These are phyloP conservation scores for Atherix ibis DNA, from an alignment of 2,888 invertebrate genomes.

Conservation along the genomic window DNA sequence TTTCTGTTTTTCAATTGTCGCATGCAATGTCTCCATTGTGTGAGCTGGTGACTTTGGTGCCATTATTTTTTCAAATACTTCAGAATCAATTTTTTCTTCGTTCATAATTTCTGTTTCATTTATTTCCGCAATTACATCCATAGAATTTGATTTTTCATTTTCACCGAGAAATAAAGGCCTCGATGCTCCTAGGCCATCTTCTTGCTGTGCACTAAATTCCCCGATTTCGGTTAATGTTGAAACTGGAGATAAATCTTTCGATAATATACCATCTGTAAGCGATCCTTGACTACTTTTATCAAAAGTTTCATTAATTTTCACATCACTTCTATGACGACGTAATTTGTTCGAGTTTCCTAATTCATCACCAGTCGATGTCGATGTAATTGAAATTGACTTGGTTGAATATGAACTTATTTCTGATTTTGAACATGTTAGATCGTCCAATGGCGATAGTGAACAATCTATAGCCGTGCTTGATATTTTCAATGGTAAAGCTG, in stretches of 20 bases:
- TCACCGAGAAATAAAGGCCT: constrained; percentile 14
- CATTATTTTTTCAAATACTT: too few species aligned
- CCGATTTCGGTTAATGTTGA: constrained; percentile 32
- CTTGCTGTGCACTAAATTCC: constrained; percentile 32
- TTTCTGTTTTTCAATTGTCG: constrained; percentile 30
- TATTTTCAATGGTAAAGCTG: constrained; percentile 31
- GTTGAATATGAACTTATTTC: constrained; percentile 27
- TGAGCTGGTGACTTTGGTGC: constrained; percentile 17
- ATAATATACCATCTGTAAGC: constrained; percentile 29
- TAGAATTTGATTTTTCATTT: constrained; percentile 22
- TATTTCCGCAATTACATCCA: constrained; percentile 33
- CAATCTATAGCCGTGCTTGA: constrained; percentile 31
- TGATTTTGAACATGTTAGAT: constrained; percentile 28
- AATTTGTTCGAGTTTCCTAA: constrained; percentile 14
- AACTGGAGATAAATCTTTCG: constrained; percentile 30
- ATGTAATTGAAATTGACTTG: constrained; percentile 18
- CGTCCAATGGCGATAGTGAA: constrained; percentile 30
- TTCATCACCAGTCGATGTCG: constrained; percentile 13
- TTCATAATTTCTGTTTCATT: constrained; percentile 32
- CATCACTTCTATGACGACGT: constrained; percentile 28
- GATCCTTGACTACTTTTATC: constrained; percentile 33
- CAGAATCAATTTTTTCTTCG: constrained; percentile 15
- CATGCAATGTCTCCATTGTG: constrained; percentile 27
- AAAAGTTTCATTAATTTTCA: constrained; percentile 31
- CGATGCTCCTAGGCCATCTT: constrained; percentile 16